Evolutionary conservation across 2,888 invertebrate genomes (phyloP), one percentile per base, ranked within the genome.

Genomic region (Rhopalosiphum nymphaeae): DNA sequence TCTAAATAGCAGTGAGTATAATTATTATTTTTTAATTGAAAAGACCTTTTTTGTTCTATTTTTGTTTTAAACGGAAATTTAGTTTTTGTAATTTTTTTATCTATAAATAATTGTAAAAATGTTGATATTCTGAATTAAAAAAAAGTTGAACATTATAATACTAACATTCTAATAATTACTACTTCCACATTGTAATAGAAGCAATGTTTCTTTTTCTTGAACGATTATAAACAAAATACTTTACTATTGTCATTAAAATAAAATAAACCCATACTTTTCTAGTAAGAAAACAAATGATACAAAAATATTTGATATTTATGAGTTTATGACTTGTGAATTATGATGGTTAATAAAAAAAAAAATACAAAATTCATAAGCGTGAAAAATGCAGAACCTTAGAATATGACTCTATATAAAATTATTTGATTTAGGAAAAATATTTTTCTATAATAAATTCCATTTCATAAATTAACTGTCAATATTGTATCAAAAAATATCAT

Each of bases 1-100:
- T 13, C 61, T 46, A 46, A 61, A 89, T 36, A 61, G 7, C 44
- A 46, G 61, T 29, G 61, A 21, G 13, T 9, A 61, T 61, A 61
- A 89, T 89, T 44, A 89, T 89, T 89, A 89, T 61, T 89, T 46
- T 89, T 61, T 89, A 89, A 61, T 89, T 61, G 46, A 46, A 89
- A 61, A 29, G 61, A 57, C 13, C 86, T 44, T 86, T 86, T 86
- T 86, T 44, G 26, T 86, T 10, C 85, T 86, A 86, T 44, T 46
- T 46, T 86, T 29, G 13, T 29, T 16, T 29, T 11, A 10, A 29
- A 86, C 29, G 26, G 16, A 86, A 29, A 86, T 46, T 16, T 46
- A 29, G 44, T 29, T 86, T 86, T 78, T 36, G 78, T n/a, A n/a
- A 67, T 16, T 85, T 85, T 85, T 84, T 85, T 25, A 44, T 86